Evolutionary conservation across 53 echinoderm and acorn worm genomes (phyloP).

Genomic region (Paracentrotus lividus): DNA sequence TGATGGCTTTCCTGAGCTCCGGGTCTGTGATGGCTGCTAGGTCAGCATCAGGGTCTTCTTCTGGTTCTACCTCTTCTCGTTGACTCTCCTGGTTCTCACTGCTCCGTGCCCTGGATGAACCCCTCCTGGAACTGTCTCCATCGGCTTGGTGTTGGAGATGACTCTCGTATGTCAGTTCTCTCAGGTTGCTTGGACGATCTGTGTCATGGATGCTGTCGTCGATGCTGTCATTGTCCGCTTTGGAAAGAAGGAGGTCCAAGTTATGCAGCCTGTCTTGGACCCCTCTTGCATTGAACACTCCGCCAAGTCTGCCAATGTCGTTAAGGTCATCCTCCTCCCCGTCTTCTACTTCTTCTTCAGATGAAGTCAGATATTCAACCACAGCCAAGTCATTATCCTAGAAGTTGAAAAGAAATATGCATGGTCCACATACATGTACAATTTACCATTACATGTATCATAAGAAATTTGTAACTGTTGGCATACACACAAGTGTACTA

Average conservation of each 20-base stretch:
- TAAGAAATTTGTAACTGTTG: no score
- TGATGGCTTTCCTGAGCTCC: constrained; percentile 85
- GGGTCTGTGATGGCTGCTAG: constrained; percentile 57
- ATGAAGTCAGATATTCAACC: constrained; percentile 76
- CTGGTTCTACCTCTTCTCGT: constrained; percentile 74
- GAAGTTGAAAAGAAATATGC: no score
- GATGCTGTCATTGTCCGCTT: constrained; percentile 18
- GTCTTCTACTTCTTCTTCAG: constrained; percentile 75
- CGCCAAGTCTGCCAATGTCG: neutral
- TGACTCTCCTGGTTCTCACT: constrained; percentile 75
- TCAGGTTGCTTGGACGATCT: neutral
- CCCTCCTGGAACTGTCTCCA: constrained; percentile 59
- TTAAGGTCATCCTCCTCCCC: neutral
- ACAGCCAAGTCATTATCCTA: constrained; percentile 89
- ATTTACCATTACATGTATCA: no score
- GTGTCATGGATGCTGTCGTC: constrained; percentile 14
- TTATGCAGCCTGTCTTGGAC: constrained; percentile 2
- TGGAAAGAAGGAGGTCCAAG: constrained; percentile 45
- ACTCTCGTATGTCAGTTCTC: neutral
- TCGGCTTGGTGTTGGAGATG: neutral
- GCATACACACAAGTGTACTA: no score
- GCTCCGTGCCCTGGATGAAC: constrained; percentile 71
- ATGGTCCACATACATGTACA: no score
- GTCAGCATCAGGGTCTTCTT: constrained; percentile 70
- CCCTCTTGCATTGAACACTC: neutral